phyloP scores from a whole-genome alignment of 2,888 invertebrate species.

The Cenopis cana region DNA sequence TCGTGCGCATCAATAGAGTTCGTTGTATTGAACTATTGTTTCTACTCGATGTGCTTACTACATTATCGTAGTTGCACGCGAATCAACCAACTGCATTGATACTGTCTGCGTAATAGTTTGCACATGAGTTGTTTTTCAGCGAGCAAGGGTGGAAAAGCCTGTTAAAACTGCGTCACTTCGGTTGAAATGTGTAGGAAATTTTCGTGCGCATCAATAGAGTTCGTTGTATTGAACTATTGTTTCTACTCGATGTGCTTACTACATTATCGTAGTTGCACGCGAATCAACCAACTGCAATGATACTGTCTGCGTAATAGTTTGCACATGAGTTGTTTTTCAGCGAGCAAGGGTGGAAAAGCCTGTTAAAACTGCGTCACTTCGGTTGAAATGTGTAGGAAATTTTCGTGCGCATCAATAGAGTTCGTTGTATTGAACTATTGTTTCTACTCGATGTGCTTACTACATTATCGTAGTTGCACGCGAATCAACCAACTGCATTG shows the following conservation, averaged over 20 bases:
- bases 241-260: background rate
- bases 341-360: conserved; percentile 13
- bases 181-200: background rate
- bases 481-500: conserved; percentile 28
- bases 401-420: background rate
- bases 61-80: conserved; percentile 10
- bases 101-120: background rate
- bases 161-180: background rate
- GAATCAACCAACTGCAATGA: conserved; percentile 28
- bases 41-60: background rate
- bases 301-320: background rate
- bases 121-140: conserved; percentile 13
- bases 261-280: conserved; percentile 7
- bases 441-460: background rate
- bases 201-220: background rate
- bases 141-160: conserved; percentile 15
- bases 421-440: background rate
- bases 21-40: background rate
- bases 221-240: background rate
- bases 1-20: background rate
- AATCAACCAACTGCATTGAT: conserved; percentile 26
- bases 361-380: conserved; percentile 1
- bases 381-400: background rate
- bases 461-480: conserved; percentile 4
- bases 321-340: conserved; percentile 15